Evolutionary conservation across 2,797 vertebrate genomes (phyloP), one percentile per base, ranked within the genome.

Genomic region (Pseudopleuronectes americanus): DNA sequence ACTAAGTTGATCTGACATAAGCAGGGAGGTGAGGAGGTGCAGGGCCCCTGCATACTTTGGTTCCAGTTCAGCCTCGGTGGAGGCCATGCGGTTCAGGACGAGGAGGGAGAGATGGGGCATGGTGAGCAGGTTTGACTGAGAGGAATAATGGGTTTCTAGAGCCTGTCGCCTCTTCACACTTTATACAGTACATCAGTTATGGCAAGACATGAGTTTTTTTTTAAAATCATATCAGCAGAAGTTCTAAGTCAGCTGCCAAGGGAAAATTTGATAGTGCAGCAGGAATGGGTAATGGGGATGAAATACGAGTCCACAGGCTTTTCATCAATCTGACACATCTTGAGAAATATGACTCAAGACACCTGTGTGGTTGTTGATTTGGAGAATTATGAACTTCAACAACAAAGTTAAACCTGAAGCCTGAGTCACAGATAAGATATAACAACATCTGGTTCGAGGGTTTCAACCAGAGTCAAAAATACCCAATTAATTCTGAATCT

Each of bases 1-100:
- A 12, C 80, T 86, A 87, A 90, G 81, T 87, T 70, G 83, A 87
- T 89, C 65, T 80, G 79, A 87, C 85, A 77, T 67, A 45, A 68
- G 79, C 82, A 80, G 73, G 81, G 64, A 83, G 83, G 74, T 64
- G 82, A 80, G 71, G 74, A 81, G 65, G 62, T 22, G 71, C 61
- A 54, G 78, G 54, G 63, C 73, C 62, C 74, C 1, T 4, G 12
- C 0, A 22, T 72, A 73, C 53, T 72, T 70, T 51, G 66, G 68
- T 72, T 88, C 82, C 81, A 77, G 63, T 71, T 79, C 81, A 72
- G 80, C 57, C 73, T 79, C 76, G 1, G 36, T 21, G 41, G 67
- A 79, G 71, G 76, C 80, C 58, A 55, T 10, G 68, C 22, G 71
- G 76, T 77, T 75, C 74, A 33, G 49, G 69, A 13, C 31, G 48